These are phyloP conservation scores for Xyliphius kryptos DNA, from an alignment of 2,113 vertebrate species.

Conservation along the genomic window DNA sequence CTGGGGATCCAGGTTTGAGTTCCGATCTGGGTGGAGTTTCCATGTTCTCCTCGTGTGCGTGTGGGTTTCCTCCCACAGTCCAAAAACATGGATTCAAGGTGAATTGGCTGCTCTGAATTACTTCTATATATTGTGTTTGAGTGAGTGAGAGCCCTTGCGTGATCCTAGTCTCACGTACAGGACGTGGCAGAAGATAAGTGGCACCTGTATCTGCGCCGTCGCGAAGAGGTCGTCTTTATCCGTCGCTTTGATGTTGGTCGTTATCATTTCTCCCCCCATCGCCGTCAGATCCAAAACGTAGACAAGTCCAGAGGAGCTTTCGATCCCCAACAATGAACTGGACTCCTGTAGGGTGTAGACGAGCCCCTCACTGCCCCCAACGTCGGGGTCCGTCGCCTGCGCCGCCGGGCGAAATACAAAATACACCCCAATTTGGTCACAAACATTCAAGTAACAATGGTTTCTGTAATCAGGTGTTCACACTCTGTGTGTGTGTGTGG, in stretches of 20 bases:
- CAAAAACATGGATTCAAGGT: too few species aligned
- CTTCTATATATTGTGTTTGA: too few species aligned
- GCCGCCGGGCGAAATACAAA: not conserved
- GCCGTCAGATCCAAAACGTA: conserved; percentile 56
- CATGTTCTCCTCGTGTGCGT: too few species aligned
- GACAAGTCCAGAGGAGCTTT: conserved; percentile 61
- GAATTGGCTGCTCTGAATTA: too few species aligned
- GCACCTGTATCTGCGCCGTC: conserved; percentile 54
- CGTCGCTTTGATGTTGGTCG: conserved; percentile 51
- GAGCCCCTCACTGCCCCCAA: conserved; percentile 48
- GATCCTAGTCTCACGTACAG: not conserved
- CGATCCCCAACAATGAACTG: conserved; percentile 50
- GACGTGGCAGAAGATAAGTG: not conserved
- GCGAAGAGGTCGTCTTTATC: conserved; percentile 53
- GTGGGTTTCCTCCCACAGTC: too few species aligned
- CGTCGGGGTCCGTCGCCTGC: conserved; percentile 67
- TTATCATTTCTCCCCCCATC: conserved; percentile 25
- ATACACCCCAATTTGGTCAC: not conserved
- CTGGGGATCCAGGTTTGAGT: too few species aligned
- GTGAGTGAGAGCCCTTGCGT: not conserved
- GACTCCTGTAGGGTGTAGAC: conserved; percentile 55
- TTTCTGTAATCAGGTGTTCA: too few species aligned
- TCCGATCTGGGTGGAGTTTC: too few species aligned
- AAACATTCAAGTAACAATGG: too few species aligned
- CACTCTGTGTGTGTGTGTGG: not conserved